Base-by-base conservation (phyloP, 2,113 vertebrate species). In the Vidua macroura region DNA sequence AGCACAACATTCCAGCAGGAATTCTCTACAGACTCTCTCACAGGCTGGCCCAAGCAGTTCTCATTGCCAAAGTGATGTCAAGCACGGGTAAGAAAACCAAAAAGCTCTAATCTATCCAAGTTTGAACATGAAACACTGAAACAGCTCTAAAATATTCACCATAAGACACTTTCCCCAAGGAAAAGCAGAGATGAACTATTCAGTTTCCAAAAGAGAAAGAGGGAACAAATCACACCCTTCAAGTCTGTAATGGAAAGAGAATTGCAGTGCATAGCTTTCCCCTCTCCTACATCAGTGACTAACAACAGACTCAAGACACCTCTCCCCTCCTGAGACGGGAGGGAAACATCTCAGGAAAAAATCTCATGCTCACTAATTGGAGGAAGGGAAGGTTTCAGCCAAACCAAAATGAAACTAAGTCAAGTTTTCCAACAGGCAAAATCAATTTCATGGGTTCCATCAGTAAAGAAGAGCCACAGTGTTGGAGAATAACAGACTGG, bases 381-480 rank as follows among this genome's bases (percentile, higher is more conserved):
- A 94, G 69, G n/a, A 83, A 30, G 15, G 13, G 30, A 82, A 92
- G 28, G 27, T 51, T 86, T 60, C 80, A 88, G 92, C 92, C 90
- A 92, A 94, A 90, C 33, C 86, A 94, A 96, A 95, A 95, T 88
- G 92, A 92, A 96, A 94, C 80, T 63, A 93, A 80, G 81, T 92
- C 72, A 96, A 86, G 79, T 94, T 95, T 96, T 96, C 94, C 95
- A 93, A 68, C 79, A 81, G 90, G 60, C 66, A 56, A 81, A 75
- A 64, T 75, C 80, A 64, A 93, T 56, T 49, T 72, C 80, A 64
- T 64, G 52, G 72, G 52, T 96, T 97, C 92, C 83, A 58, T 79
- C 80, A 69, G 68, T 25, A 41, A 58, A 92, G 68, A 76, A 90
- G 84, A 83, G 74, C 83, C 82, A 15, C 7, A 6, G 60, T 24